Conservation (phyloP, 1,140 invertebrate genomes). For the Brachionus rotundiformis region DNA sequence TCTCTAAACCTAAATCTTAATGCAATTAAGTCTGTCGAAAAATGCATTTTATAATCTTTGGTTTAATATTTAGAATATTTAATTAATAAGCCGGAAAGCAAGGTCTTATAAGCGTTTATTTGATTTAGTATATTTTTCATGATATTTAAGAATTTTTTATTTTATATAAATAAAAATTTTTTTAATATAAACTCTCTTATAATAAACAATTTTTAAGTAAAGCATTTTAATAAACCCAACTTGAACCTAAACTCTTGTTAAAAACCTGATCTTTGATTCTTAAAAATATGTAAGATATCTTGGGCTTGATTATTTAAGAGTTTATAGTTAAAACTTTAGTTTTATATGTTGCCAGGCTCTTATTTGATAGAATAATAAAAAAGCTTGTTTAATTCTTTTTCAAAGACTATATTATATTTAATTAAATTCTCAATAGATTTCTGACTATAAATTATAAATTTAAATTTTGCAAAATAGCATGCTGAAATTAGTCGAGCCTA, state of each 20-base stretch:
- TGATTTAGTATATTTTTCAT: too few relatives aligned
- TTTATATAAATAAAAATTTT: too few relatives aligned
- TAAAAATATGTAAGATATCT: neutral
- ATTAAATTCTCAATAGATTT: neutral
- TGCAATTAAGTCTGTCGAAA: neutral
- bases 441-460: slow-evolving; percentile 4
- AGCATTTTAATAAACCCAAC: neutral
- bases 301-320: neutral
- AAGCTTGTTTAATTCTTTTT: neutral
- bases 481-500: neutral
- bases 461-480: neutral
- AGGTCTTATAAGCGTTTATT: too few relatives aligned
- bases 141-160: too few relatives aligned
- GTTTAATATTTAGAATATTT: neutral
- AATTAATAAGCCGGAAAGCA: neutral
- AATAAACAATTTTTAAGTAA: too few relatives aligned
- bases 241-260: neutral
- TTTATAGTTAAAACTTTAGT: neutral
- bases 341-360: neutral
- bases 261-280: neutral
- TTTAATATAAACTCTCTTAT: too few relatives aligned
- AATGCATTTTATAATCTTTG: neutral
- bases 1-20: too few relatives aligned
- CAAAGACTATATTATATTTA: neutral
- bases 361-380: neutral